Conservation (phyloP, 2,113 vertebrate genomes). For the Xiphophorus hellerii region DNA sequence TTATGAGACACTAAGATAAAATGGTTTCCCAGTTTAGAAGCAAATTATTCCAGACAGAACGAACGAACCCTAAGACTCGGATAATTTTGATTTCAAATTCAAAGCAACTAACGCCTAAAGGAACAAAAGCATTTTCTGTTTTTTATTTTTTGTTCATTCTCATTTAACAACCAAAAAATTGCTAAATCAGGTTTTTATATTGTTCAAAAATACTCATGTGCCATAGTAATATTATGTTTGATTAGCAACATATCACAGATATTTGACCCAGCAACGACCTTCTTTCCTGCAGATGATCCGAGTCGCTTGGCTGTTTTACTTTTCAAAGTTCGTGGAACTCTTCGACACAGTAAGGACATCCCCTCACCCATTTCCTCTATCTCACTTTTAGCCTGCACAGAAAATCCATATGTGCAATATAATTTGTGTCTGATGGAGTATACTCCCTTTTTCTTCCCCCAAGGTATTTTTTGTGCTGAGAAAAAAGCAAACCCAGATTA, state of each 20-base stretch:
- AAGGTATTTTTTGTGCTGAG: slow-evolving; percentile 95
- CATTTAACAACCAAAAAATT: too few species aligned
- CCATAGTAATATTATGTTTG: background rate
- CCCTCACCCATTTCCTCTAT: background rate
- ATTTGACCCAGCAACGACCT: background rate
- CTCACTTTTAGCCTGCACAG: background rate
- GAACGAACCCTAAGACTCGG: too few species aligned
- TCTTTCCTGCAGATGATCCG: slow-evolving; percentile 85
- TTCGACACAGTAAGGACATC: slow-evolving; percentile 89
- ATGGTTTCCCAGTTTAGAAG: too few species aligned
- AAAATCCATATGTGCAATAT: background rate
- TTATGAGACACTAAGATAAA: too few species aligned
- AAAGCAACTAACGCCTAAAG: too few species aligned
- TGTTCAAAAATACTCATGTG: background rate
- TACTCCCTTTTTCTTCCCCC: background rate
- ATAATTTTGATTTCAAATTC: too few species aligned
- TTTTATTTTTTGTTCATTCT: too few species aligned
- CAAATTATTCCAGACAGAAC: too few species aligned
- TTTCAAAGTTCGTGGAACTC: slow-evolving; percentile 94
- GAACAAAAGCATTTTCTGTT: too few species aligned
- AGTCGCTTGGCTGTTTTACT: slow-evolving; percentile 90
- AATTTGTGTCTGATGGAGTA: background rate
- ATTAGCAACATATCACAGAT: background rate
- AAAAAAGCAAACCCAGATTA: slow-evolving; percentile 96
- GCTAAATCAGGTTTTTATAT: too few species aligned